phyloP scores from a whole-genome alignment of 23 tunicate genomes.

The Aplidium turbinatum region DNA sequence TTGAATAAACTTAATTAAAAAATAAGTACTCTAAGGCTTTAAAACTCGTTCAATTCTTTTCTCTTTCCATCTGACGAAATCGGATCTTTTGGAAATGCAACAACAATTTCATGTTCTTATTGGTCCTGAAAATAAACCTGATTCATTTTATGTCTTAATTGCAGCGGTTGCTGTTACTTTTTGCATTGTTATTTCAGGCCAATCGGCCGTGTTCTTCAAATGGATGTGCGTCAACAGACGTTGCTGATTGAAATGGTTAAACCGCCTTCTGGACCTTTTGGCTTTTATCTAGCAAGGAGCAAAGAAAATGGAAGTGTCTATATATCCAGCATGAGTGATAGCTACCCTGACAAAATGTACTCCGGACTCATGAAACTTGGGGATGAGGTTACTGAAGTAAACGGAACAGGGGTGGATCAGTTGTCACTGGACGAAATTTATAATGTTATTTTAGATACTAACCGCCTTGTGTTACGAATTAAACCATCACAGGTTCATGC shows the following conservation, averaged over 20 bases:
- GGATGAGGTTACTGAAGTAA: constrained; percentile 86
- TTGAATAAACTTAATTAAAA: too few relatives aligned
- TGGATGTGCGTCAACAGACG: constrained; percentile 64
- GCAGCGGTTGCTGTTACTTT: too few relatives aligned
- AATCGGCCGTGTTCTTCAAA: constrained; percentile 78
- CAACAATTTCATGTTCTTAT: too few relatives aligned
- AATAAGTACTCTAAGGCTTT: too few relatives aligned
- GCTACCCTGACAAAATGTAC: constrained; percentile 89
- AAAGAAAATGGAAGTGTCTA: constrained; percentile 77
- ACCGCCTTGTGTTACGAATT: constrained; percentile 39
- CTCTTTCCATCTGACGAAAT: too few relatives aligned
- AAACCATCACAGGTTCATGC: constrained; percentile 91
- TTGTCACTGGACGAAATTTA: constrained; percentile 71
- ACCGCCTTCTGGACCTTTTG: constrained; percentile 83
- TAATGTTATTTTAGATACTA: constrained; percentile 79
- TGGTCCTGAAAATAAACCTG: too few relatives aligned
- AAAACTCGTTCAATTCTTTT: too few relatives aligned
- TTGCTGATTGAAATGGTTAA: constrained; percentile 78
- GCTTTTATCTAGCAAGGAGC: constrained; percentile 73
- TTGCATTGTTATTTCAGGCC: constrained; percentile 73
- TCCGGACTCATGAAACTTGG: constrained; percentile 90
- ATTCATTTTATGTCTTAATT: too few relatives aligned
- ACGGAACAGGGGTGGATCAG: constrained; percentile 49
- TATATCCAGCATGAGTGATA: constrained; percentile 85
- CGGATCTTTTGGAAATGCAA: too few relatives aligned